Evolutionary conservation across 1,140 invertebrate species (phyloP).

Genomic region (Reticulitermes speratus): DNA sequence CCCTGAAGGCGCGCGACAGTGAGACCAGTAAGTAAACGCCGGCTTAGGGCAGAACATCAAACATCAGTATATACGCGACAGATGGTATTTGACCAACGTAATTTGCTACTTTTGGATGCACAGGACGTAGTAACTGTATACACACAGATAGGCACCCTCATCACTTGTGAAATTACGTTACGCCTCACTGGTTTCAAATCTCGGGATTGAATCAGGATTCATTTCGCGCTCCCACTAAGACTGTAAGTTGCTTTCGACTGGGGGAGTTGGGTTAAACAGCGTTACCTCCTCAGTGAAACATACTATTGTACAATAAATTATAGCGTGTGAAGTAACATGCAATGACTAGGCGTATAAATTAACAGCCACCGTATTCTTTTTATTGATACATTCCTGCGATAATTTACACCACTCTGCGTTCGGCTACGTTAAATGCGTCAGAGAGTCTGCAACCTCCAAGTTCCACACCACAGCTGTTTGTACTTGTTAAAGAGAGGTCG

Average conservation of each 20-base stretch:
- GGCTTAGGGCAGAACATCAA: neutral
- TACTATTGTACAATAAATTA: neutral
- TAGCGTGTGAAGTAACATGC: neutral
- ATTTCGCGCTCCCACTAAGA: neutral
- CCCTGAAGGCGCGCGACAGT: neutral
- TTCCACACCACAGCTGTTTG: too few relatives aligned
- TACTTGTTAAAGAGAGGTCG: too few relatives aligned
- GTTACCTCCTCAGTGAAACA: neutral
- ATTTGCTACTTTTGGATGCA: slow-evolving; percentile 12
- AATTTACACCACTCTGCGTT: too few relatives aligned
- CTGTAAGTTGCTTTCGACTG: neutral
- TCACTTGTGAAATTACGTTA: neutral
- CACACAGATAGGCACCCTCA: slow-evolving; percentile 1
- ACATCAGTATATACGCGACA: neutral
- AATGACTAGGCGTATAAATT: too few relatives aligned
- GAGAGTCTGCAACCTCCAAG: too few relatives aligned
- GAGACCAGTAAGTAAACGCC: slow-evolving; percentile 7
- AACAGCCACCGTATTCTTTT: too few relatives aligned
- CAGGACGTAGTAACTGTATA: neutral
- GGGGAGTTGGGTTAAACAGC: neutral
- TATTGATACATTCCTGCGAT: too few relatives aligned
- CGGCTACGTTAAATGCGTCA: too few relatives aligned
- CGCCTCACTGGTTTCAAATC: slow-evolving; percentile 3
- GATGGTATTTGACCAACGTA: slow-evolving; percentile 6
- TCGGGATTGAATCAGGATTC: neutral